Evolutionary conservation across 2,113 vertebrate species (phyloP), one percentile per base, ranked within the genome.

Genomic region (Tachysurus vachellii): DNA sequence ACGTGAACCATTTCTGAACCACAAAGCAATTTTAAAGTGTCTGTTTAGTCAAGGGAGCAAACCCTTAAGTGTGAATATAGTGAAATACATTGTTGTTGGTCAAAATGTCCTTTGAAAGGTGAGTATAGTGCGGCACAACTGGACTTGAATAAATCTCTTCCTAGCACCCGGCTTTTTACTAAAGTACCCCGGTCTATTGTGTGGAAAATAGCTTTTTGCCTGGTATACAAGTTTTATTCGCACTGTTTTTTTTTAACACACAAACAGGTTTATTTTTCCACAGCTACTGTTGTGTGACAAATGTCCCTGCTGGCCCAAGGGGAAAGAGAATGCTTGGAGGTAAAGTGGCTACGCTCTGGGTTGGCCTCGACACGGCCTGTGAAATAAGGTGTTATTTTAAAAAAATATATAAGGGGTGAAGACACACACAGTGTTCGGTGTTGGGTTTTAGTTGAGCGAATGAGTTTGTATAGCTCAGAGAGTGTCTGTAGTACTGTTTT

Each of bases 251-350:
- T 12, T 61, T 66, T 28, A 50, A 70, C 31, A 42, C 71, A 59
- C 82, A 76, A 36, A 83, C 47, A 31, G n/a, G 66, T 75, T 82
- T 87, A 77, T 88, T 61, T 87, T 80, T 71, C 53, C 85, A 64
- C 17, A 50, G 70, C 66, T 90, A 80, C 84, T 86, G 59, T 88
- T 88, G 85, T 84, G 85, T 89, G 83, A 86, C 84, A 90, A 91
- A 92, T 92, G 91, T 90, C 86, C 86, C 47, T 77, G 36, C 61
- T 83, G 61, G 81, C 90, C 88, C 70, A 50, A 83, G 87, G 90
- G 83, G 47, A 86, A 82, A 82, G 50, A 62, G 70, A 62, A 23
- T 64, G 82, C 68, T 76, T 26, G 17, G 79, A 89, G 84, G 59
- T 71, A 76, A 70, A 90, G 71, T 80, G 71, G 50, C 54, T 19